phyloP scores from a whole-genome alignment of 2,888 invertebrate genomes.

The Leptogaster cylindrica region DNA sequence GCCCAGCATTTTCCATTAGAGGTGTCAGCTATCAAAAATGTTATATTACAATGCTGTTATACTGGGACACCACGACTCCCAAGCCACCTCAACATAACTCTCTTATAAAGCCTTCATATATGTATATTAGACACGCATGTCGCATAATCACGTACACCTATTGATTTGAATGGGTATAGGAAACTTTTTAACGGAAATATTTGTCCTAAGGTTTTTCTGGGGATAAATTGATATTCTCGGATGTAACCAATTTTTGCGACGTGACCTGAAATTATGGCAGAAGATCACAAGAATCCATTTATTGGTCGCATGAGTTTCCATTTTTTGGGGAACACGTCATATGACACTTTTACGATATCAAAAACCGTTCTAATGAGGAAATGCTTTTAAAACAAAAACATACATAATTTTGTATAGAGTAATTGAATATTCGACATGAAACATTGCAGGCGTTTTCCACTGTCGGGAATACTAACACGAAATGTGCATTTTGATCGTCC shows the following conservation, averaged over 20 bases:
- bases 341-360: slow-evolving; percentile 32
- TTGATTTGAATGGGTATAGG: slow-evolving; percentile 17
- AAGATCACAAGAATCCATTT: slow-evolving; percentile 33
- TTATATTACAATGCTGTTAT: too few species aligned
- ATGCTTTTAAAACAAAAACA: too few species aligned
- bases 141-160: slow-evolving; percentile 39
- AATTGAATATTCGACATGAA: too few species aligned
- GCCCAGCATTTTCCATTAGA: too few species aligned
- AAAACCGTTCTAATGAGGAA: too few species aligned
- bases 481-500: too few species aligned
- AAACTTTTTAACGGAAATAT: slow-evolving; percentile 37
- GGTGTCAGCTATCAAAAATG: too few species aligned
- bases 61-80: too few species aligned
- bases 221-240: slow-evolving; percentile 38
- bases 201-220: slow-evolving; percentile 32
- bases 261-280: slow-evolving; percentile 45
- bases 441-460: too few species aligned
- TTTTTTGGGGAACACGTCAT: slow-evolving; percentile 24
- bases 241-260: slow-evolving; percentile 45
- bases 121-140: slow-evolving; percentile 37
- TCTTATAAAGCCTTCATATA: slow-evolving; percentile 29
- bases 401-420: too few species aligned
- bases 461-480: too few species aligned
- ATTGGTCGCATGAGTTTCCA: slow-evolving; percentile 26
- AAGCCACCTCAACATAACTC: slow-evolving; percentile 15